phyloP scores from a whole-genome alignment of 2,888 invertebrate species.

The Cylindroiulus punctatus region DNA sequence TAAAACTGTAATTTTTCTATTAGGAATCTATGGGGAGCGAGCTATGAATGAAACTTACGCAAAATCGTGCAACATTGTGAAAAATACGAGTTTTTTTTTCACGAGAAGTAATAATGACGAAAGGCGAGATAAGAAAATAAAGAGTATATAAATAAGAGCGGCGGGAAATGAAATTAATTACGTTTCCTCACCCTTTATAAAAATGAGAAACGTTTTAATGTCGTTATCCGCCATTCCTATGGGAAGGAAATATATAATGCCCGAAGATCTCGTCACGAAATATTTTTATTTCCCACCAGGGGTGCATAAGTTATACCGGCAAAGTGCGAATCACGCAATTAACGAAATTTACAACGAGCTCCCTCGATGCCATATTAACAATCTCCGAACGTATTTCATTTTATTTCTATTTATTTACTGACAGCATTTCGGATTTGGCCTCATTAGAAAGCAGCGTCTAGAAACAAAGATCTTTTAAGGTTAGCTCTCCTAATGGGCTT shows the following conservation, averaged over 20 bases:
- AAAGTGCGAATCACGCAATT: not conserved
- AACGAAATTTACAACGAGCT: conserved; percentile 5
- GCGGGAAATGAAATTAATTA: conserved; percentile 39
- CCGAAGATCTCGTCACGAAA: conserved; percentile 16
- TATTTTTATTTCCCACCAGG: conserved; percentile 22
- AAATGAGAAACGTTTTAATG: conserved; percentile 31
- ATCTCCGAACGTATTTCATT: not conserved
- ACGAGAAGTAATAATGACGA: conserved; percentile 1
- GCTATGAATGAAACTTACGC: not conserved
- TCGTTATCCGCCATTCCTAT: not conserved
- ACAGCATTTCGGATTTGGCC: not conserved
- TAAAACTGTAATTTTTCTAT: conserved; percentile 40
- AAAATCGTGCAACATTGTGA: not conserved
- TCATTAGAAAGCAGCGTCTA: not conserved
- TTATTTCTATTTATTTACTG: conserved; percentile 2
- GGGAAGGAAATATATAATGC: conserved; percentile 24
- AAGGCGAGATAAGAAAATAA: not conserved
- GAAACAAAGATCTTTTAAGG: too few species aligned
- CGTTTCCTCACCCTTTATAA: not conserved
- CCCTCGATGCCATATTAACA: not conserved
- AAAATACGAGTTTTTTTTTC: conserved; percentile 11
- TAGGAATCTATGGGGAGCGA: conserved; percentile 21
- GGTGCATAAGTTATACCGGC: not conserved
- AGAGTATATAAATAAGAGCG: conserved; percentile 18
- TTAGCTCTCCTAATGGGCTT: too few species aligned